phyloP scores from a whole-genome alignment of 2,888 invertebrate species.

The Leptopterna dolabrata region DNA sequence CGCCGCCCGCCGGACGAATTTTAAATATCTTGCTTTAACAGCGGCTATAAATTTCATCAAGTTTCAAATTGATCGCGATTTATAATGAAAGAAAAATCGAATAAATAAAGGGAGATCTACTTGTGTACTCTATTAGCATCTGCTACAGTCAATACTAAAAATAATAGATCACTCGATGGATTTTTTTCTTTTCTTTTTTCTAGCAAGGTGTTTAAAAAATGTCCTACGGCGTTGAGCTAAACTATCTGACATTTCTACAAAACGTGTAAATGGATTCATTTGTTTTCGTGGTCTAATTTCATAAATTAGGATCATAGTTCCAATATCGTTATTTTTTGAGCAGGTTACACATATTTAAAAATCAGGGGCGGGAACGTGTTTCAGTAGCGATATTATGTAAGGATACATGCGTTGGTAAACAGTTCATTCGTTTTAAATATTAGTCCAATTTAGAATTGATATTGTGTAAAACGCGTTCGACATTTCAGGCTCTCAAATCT shows the following conservation, averaged over 20 bases:
- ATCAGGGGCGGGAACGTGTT: constrained; percentile 14
- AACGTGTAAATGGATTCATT: not conserved
- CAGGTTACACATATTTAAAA: constrained; percentile 20
- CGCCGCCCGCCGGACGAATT: not conserved
- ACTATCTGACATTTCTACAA: not conserved
- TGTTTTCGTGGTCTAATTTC: not conserved
- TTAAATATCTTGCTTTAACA: constrained; percentile 6
- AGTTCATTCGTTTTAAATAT: not conserved
- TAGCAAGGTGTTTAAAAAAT: constrained; percentile 18
- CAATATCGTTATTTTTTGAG: constrained; percentile 14
- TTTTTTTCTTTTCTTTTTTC: not conserved
- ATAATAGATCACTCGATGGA: not conserved
- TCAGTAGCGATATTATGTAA: not conserved
- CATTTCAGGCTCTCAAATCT: not conserved
- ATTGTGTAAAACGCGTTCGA: not conserved
- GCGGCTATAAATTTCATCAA: not conserved
- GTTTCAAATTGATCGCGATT: not conserved
- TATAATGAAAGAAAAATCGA: not conserved
- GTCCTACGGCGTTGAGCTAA: constrained; percentile 1
- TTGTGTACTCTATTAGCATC: not conserved
- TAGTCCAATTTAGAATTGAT: constrained; percentile 23
- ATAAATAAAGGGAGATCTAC: not conserved
- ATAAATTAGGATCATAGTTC: constrained; percentile 26
- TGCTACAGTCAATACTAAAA: not conserved
- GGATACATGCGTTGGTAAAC: constrained; percentile 8